Base-by-base conservation (phyloP, 1,140 invertebrate species). In the Micrasema minimum region DNA sequence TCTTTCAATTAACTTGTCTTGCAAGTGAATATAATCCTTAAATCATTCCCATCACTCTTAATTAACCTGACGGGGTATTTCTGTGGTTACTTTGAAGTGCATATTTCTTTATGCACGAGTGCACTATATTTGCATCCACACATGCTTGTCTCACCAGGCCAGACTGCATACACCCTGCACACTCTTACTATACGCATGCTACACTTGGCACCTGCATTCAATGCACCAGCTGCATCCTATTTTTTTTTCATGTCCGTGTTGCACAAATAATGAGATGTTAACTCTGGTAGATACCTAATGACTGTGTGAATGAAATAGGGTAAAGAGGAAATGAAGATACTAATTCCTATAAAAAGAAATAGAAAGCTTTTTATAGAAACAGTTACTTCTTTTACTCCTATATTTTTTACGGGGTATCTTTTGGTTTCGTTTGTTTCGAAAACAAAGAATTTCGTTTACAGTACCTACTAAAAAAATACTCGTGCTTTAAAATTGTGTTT, bases 191-290 rank as follows among this genome's bases (percentile, higher is more conserved):
- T n/a, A 55, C 55, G 55, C 55, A 38, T 41, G 55, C 37, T 35
- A 59, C 37, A n/a, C 55, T 7, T 7, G 26, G 26, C 55, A 59
- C 55, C 55, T 59, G 55, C 55, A 59, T 38, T 59, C 37, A 14
- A 14, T 38, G 55, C 55, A 41, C 35, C 55, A 59, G 55, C 55
- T 59, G 55, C 55, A 59, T 59, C 55, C 55, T 41, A 59, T 41
- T 31, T n/a, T 43, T 59, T 59, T 59, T 59, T 10, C 16, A 59
- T 41, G 37, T 18, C 55, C 55, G 38, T 35, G 38, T 41, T 41
- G 55, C 37, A 41, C 55, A 35, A 59, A 41, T 59, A 59, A 59
- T 41, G 55, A 38, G 37, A 41, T 9, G 1, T 38, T 6, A 2
- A 14, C n/a, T 16, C n/a, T 37, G 51, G 16, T 20, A 9, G 10